Base-by-base conservation (phyloP, 2,888 invertebrate species). In the Eledona agricola region DNA sequence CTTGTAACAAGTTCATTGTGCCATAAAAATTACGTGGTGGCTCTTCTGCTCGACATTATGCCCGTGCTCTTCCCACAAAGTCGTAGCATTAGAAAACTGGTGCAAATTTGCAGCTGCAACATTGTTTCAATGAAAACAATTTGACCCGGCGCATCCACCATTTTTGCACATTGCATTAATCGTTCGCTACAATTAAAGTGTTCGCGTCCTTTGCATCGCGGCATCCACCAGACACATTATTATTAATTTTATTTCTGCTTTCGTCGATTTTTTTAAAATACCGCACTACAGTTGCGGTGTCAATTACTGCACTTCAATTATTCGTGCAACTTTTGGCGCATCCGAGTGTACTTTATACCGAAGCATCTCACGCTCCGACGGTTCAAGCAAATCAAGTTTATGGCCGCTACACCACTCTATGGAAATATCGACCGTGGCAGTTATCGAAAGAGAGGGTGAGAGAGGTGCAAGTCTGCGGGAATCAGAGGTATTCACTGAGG, bases 401-500 rank as follows among this genome's bases (percentile, higher is more conserved):
- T 20, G 22, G 35, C 35, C 38, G 32, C 26, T 13, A 5, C 28
- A 22, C 19, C 45, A 7, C 45, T 34, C 28, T 38, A 45, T 40
- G 23, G 19, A 29, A 40, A 25, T 40, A 50, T 50, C 50, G 50
- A 50, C 50, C 40, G 10, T 38, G 11, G 13, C 16, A 37, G 37
- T 43, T 29, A 43, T 43, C 43, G 43, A 31, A 15, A 19, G 37
- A 40, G 34, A 35, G 46, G 46, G n/a, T n/a, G n/a, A 9, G 26
- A 40, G 40, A 46, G 46, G 46, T 46, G 35, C 46, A 28, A 51
- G 35, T 47, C 35, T 35, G 47, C 35, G 35, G 47, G 51, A 51
- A 51, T 51, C 51, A 35, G 51, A 37, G 51, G 45, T 51, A 51
- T 51, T 37, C 51, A 45, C 51, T 17, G 15, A 22, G 34, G 51